Percentiles rank a stretch among this genome's conserved stretches.
These are phyloP conservation scores for Cettia cetti DNA, from an alignment of 2,113 vertebrate species.

Conservation along the genomic window DNA sequence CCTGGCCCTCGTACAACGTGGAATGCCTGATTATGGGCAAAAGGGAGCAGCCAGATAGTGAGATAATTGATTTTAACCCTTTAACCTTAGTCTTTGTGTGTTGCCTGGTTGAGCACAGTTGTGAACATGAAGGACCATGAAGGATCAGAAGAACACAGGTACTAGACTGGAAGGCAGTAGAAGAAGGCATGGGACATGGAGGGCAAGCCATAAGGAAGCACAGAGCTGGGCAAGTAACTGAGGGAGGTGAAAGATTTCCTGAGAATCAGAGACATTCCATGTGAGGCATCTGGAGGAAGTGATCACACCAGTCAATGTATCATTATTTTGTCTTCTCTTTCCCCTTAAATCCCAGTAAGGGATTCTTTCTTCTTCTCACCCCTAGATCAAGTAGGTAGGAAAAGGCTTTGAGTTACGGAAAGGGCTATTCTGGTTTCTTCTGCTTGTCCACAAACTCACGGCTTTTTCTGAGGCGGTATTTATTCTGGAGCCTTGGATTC, in stretches of 20 bases:
- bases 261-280: rapidly evolving
- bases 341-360: neutral
- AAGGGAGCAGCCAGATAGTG: neutral
- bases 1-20: neutral
- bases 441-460: neutral
- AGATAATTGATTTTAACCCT: neutral
- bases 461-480: neutral
- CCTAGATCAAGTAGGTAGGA: neutral
- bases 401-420: neutral
- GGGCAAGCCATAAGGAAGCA: neutral
- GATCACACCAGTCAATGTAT: neutral
- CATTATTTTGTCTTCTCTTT: neutral
- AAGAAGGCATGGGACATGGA: neutral
- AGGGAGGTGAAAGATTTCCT: neutral
- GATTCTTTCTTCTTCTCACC: neutral
- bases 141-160: neutral
- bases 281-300: neutral
- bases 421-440: neutral
- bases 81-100: neutral
- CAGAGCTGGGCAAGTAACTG: neutral
- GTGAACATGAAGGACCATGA: neutral
- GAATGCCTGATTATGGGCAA: neutral
- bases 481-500: neutral
- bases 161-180: neutral
- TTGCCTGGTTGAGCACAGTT: neutral